Percentiles rank a stretch among this genome's conserved stretches.
phyloP scores from a whole-genome alignment of 2,888 invertebrate genomes.

The Cephalotes varians region DNA sequence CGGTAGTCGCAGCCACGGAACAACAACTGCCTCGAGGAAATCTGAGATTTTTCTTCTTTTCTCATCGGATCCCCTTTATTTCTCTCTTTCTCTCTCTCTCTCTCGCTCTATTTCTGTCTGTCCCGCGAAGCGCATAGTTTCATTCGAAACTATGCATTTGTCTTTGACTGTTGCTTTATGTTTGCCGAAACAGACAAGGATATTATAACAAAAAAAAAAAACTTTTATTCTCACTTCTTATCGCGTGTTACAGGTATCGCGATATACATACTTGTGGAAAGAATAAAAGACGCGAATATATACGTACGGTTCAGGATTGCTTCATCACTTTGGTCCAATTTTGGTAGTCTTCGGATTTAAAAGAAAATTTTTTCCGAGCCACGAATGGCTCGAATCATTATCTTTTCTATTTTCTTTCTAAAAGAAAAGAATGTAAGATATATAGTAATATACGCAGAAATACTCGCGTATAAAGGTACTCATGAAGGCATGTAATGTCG shows the following conservation, averaged over 20 bases:
- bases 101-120: not conserved
- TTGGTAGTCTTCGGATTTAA: not conserved
- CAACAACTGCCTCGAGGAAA: conserved; percentile 73
- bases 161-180: conserved; percentile 39
- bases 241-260: not conserved
- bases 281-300: not conserved
- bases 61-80: conserved; percentile 46
- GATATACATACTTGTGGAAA: not conserved
- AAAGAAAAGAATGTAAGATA: not conserved
- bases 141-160: conserved; percentile 51
- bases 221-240: not conserved
- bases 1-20: conserved; percentile 51
- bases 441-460: not conserved
- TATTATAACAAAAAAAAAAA: conserved; percentile 52
- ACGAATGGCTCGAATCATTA: not conserved
- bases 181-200: not conserved
- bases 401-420: not conserved
- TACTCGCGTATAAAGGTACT: too few species aligned
- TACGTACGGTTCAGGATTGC: not conserved
- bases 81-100: not conserved
- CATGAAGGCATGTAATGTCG: too few species aligned
- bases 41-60: conserved; percentile 79
- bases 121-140: conserved; percentile 24
- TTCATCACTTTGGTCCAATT: not conserved
- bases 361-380: not conserved